Base-by-base conservation (phyloP, 2,888 invertebrate species). In the Caenorhabditis sp. region DNA sequence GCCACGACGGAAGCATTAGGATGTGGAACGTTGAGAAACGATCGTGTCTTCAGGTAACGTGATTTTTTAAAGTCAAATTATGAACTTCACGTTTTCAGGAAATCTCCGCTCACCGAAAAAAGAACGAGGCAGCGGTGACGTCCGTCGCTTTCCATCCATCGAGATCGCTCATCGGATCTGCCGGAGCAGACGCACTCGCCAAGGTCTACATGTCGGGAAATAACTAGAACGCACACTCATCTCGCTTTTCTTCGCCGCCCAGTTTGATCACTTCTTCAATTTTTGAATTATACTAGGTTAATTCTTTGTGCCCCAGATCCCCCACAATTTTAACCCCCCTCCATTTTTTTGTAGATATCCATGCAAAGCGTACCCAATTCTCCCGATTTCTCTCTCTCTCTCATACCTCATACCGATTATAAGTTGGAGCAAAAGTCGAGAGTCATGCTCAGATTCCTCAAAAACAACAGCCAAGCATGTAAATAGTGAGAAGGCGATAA, bases 91-190 rank as follows among this genome's bases (percentile, higher is more conserved):
- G 11, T 13, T 72, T 85, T 6, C 78, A 88, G 88, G 99, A 99
- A 91, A 98, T 99, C 90, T 98, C 98, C 62, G 96, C 97, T 86
- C 99, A 99, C 92, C 94, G 98, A 89, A 99, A 98, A 92, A 99
- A 99, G 92, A 96, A 96, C 92, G 98, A 99, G 91, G 97, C 98
- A 92, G 95, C 96, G 90, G 98, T 99, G 91, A 93, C 96, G 90
- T 96, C 96, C 90, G 99, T 99, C 85, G 97, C 98, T 89, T 99
- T 99, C 93, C 99, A 99, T 92, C 96, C 98, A 87, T 94, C 96
- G 87, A 94, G 96, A 92, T 96, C 97, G 84, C 96, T 95, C 91
- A 97, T 99, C 90, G 99, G 98, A 84, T 96, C 96, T 91, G 97
- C 97, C 83, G 98, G 99, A 87, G 97, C 99, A 84, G 99, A 99